These are phyloP conservation scores for Platorchestia sp. DNA, from an alignment of 1,140 invertebrate species.

Conservation along the genomic window DNA sequence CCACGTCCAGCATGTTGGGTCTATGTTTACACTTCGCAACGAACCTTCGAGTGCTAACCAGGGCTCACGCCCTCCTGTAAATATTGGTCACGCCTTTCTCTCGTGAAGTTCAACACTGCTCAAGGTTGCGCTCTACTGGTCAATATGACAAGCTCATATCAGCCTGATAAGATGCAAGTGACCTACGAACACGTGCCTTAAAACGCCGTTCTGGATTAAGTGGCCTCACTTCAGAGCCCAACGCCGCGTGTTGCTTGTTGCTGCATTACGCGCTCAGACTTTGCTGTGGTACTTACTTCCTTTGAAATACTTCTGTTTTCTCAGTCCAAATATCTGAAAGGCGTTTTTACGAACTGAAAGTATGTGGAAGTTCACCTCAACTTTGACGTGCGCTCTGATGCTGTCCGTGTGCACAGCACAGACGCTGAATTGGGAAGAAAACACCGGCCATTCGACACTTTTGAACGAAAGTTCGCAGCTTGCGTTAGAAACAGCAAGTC, in stretches of 20 bases:
- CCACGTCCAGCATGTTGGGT: not conserved
- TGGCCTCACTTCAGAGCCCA: not conserved
- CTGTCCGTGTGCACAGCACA: not conserved
- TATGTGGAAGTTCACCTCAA: not conserved
- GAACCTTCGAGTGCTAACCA: not conserved
- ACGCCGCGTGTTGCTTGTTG: not conserved
- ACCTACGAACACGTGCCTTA: not conserved
- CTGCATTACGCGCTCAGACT: not conserved
- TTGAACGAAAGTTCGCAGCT: not conserved
- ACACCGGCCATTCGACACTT: not conserved
- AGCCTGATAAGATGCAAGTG: not conserved
- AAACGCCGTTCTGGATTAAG: not conserved
- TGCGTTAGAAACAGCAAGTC: not conserved
- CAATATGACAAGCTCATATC: conserved; percentile 11
- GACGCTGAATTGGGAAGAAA: not conserved
- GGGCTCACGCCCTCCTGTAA: not conserved
- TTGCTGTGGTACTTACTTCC: not conserved
- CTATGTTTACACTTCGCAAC: not conserved
- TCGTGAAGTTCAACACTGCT: not conserved
- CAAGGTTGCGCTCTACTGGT: conserved; percentile 7
- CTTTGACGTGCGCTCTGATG: not conserved
- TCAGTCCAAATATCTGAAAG: not conserved
- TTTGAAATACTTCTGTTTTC: not conserved
- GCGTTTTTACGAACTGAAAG: not conserved
- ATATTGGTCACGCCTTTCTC: not conserved